Evolutionary conservation across 1,140 invertebrate species (phyloP).

Genomic region (Papilio helenus): DNA sequence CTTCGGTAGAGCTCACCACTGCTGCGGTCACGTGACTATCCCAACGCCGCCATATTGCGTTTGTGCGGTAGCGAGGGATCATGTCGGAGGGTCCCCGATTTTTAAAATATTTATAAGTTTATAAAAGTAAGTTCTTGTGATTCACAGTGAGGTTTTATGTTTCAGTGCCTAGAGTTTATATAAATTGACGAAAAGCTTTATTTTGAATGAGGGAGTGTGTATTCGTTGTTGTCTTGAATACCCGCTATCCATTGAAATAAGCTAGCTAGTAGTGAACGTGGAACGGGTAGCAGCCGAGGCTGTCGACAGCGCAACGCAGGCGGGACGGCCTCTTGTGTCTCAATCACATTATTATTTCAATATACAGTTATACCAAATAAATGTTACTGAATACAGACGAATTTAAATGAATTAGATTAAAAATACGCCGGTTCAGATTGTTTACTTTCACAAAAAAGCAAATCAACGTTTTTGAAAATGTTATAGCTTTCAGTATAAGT

Average conservation of each 20-base stretch:
- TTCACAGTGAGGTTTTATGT: slow-evolving; percentile 38
- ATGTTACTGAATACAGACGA: slow-evolving; percentile 28
- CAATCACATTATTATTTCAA: slow-evolving; percentile 37
- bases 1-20: slow-evolving; percentile 42
- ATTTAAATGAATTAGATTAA: slow-evolving; percentile 19
- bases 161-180: slow-evolving; percentile 42
- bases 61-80: slow-evolving; percentile 61
- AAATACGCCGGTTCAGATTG: slow-evolving; percentile 60
- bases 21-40: slow-evolving; percentile 66
- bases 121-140: slow-evolving; percentile 42
- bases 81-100: slow-evolving; percentile 59
- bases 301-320: slow-evolving; percentile 56
- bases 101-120: slow-evolving; percentile 54
- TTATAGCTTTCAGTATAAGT: slow-evolving; percentile 32
- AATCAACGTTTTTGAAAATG: slow-evolving; percentile 40
- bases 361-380: slow-evolving; percentile 31
- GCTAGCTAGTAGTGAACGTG: slow-evolving; percentile 66
- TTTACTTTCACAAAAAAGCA: slow-evolving; percentile 54
- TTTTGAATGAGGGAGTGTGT: slow-evolving; percentile 41
- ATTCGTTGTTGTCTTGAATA: slow-evolving; percentile 56
- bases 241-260: slow-evolving; percentile 60
- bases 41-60: slow-evolving; percentile 70
- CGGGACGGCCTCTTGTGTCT: slow-evolving; percentile 52
- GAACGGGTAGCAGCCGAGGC: slow-evolving; percentile 62
- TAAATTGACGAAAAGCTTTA: slow-evolving; percentile 10